These are phyloP conservation scores for Poecilia gillii DNA, from an alignment of 2,797 vertebrate genomes.

Conservation along the genomic window DNA sequence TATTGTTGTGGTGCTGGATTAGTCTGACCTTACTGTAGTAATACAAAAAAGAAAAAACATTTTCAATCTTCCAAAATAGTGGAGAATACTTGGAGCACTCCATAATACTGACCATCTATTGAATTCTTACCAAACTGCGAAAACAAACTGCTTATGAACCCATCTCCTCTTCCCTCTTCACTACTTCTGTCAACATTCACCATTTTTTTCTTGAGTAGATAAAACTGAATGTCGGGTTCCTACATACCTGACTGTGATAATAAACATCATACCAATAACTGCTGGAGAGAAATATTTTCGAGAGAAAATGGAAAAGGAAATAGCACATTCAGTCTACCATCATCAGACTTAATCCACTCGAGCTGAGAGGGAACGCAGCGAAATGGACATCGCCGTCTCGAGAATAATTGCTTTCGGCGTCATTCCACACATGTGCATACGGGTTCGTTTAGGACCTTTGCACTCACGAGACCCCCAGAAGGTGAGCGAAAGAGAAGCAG, in stretches of 20 bases:
- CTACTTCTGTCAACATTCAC: not conserved
- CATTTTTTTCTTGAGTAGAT: not conserved
- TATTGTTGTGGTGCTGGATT: not conserved
- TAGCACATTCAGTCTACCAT: constrained; percentile 3
- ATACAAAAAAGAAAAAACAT: not conserved
- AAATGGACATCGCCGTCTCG: not conserved
- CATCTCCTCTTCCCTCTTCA: not conserved
- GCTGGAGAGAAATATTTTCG: not conserved
- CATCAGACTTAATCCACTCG: not conserved
- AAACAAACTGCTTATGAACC: not conserved
- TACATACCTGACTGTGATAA: not conserved
- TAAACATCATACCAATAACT: not conserved
- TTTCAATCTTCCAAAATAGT: not conserved
- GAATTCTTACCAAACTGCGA: not conserved
- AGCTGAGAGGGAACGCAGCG: not conserved
- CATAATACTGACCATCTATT: not conserved
- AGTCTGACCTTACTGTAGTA: not conserved
- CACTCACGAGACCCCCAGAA: constrained; percentile 22
- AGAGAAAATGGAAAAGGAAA: not conserved
- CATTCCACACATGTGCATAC: not conserved
- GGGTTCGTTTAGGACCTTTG: constrained; percentile 23
- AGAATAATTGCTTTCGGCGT: not conserved
- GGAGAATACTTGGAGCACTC: not conserved
- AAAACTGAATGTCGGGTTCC: not conserved
- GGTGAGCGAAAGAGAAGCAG: constrained; percentile 33